These are phyloP conservation scores for Elegia similella DNA, from an alignment of 2,888 invertebrate genomes.

Conservation along the genomic window DNA sequence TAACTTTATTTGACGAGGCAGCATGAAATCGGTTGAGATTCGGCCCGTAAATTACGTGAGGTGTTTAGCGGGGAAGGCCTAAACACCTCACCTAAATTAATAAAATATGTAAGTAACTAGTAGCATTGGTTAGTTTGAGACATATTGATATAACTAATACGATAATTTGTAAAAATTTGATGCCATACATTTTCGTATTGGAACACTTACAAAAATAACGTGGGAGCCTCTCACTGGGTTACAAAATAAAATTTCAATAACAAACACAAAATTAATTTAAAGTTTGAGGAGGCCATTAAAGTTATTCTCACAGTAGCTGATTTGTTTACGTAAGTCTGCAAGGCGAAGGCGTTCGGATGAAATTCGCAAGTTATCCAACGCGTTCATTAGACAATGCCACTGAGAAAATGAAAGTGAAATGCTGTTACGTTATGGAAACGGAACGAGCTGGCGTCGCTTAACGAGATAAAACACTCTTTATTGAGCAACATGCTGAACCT, in stretches of 20 bases:
- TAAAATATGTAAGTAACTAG: too few relatives aligned
- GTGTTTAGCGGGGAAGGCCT: too few relatives aligned
- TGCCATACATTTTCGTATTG: background rate
- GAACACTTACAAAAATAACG: conserved; percentile 16
- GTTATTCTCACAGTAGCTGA: conserved; percentile 63
- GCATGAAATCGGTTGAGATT: too few relatives aligned
- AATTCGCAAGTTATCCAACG: conserved; percentile 75
- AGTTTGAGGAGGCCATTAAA: conserved; percentile 60
- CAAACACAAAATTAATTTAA: conserved; percentile 52
- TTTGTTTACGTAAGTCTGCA: conserved; percentile 62
- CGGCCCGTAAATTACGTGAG: too few relatives aligned
- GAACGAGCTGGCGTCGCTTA: conserved; percentile 48
- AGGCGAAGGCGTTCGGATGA: conserved; percentile 53
- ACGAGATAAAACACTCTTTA: conserved; percentile 23
- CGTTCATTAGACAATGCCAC: conserved; percentile 72
- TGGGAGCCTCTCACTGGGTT: conserved; percentile 56
- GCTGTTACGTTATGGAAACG: conserved; percentile 66
- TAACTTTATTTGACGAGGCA: too few relatives aligned
- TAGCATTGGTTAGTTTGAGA: too few relatives aligned
- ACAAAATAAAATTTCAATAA: conserved; percentile 63
- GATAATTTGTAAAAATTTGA: background rate
- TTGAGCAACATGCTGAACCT: conserved; percentile 11
- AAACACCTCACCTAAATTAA: too few relatives aligned
- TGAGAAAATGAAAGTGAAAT: conserved; percentile 77
- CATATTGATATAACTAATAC: too few relatives aligned